Base-by-base conservation (phyloP, 2,113 vertebrate species). In the Muscicapa adusta region DNA sequence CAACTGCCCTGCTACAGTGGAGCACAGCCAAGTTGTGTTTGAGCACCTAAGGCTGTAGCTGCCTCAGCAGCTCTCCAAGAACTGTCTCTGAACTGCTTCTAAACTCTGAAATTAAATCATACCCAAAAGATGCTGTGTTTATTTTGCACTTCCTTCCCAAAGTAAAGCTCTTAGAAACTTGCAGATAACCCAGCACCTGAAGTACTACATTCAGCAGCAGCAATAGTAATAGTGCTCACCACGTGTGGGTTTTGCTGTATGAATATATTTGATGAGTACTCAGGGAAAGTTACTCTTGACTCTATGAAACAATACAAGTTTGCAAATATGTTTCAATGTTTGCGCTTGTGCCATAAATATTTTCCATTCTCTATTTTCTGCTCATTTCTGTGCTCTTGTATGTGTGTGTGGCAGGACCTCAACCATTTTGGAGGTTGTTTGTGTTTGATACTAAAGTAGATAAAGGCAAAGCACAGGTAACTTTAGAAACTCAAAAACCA, bases 1-100 rank as follows among this genome's bases (percentile, higher is more conserved):
- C 50, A 77, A 2, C 4, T 3, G 2, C 5, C 18, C 36, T 56
- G 38, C 47, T 40, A 4, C 1, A 67, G 33, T 3, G 33, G 26
- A 63, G 29, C 42, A 67, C 34, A 67, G 25, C 12, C 70, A 61
- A 48, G 23, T 12, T 77, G 16, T 60, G 8, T 31, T 54, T n/a
- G 33, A 33, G 31, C 47, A 28, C 28, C 22, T 23, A 62, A 34
- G 10, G 13, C 9, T 24, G 12, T 33, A 10, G 14, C 14, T 45
- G 23, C 26, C 33, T 81, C 33, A 4, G 16, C 26, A 51, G 36
- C 29, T 63, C 45, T 43, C 33, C 29, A 38, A 33, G 47, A 83
- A 42, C 8, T 5, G 5, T 2, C 11, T 60, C 47, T 75, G 33
- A 79, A 63, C 33, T 33, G 5, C 24, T 67, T 78, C 33, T 53